Evolutionary conservation across 2,113 vertebrate species (phyloP).

Genomic region (Eidolon helvum): DNA sequence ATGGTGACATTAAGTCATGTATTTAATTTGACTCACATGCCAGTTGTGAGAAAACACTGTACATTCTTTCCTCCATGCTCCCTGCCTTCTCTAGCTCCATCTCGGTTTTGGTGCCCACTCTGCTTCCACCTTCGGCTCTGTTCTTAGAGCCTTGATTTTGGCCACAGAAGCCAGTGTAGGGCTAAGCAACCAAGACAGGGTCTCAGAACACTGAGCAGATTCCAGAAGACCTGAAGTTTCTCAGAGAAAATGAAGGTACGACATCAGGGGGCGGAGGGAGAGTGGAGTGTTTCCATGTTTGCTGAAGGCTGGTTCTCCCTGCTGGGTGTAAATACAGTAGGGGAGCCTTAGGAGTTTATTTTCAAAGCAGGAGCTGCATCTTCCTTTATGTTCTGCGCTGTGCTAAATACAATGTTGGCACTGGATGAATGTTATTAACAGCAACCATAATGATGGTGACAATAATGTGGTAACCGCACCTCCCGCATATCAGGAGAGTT

Average conservation of each 20-base stretch:
- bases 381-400: background rate
- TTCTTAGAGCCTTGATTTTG: background rate
- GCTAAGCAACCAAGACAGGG: background rate
- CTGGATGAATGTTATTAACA: background rate
- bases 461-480: background rate
- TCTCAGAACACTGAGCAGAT: background rate
- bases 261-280: background rate
- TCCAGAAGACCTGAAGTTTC: background rate
- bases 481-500: background rate
- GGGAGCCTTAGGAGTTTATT: slow-evolving; percentile 36
- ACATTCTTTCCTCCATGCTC: fast-evolving
- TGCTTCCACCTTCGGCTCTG: background rate
- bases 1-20: background rate
- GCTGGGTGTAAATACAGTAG: background rate
- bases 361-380: slow-evolving; percentile 7
- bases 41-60: background rate
- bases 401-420: background rate
- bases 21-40: background rate
- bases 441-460: background rate
- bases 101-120: background rate
- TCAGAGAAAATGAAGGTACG: background rate
- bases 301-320: background rate
- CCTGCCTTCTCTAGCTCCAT: background rate
- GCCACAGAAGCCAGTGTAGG: background rate
- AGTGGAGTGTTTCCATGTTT: background rate